phyloP scores from a whole-genome alignment of 1,140 invertebrate species.

The Lepidotrigona ventralis region DNA sequence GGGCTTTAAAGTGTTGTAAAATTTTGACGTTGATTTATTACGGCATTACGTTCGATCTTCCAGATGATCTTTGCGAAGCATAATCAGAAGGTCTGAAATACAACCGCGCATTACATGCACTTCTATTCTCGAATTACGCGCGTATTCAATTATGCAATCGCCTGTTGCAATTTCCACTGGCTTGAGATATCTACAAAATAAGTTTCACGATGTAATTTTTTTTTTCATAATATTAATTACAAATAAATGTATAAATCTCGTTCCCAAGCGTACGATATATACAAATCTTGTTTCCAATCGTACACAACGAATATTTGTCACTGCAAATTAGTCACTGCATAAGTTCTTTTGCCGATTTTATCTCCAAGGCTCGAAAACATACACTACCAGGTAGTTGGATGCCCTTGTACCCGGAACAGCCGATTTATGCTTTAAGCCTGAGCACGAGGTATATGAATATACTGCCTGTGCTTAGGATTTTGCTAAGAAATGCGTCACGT shows the following conservation, averaged over 20 bases:
- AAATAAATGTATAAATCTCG: no score
- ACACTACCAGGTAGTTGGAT: background rate
- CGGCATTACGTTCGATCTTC: no score
- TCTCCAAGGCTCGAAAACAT: background rate
- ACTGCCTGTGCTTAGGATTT: background rate
- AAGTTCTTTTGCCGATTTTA: background rate
- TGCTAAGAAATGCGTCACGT: background rate
- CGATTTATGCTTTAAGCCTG: background rate
- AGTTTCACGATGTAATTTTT: no score
- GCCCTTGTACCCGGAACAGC: no score
- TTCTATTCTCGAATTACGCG: background rate
- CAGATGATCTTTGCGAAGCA: background rate
- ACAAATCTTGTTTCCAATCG: background rate
- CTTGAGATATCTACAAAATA: no score
- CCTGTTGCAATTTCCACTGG: no score
- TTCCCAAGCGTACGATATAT: no score
- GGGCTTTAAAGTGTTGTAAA: background rate
- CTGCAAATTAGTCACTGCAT: background rate
- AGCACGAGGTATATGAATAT: no score
- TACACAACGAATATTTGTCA: background rate
- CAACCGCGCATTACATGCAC: background rate
- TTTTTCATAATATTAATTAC: no score
- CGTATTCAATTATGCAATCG: no score
- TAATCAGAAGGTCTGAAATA: background rate
- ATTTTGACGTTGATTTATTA: background rate